phyloP scores from a whole-genome alignment of 1,140 invertebrate species.

The Drosophila melanica region DNA sequence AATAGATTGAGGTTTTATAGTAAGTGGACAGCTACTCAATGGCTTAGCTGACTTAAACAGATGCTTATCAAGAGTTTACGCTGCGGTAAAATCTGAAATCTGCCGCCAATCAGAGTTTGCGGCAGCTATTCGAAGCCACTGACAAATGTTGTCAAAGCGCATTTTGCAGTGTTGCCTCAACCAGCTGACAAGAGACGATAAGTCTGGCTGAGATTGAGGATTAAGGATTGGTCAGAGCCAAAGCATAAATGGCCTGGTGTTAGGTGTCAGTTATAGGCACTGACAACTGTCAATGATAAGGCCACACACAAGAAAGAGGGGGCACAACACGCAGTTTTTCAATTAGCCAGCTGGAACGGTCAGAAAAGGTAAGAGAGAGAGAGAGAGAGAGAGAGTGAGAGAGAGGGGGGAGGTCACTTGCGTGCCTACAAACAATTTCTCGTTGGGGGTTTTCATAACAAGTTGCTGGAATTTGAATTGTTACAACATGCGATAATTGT shows the following conservation, averaged over 20 bases:
- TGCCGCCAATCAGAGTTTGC: slow-evolving; percentile 30
- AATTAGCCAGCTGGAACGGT: slow-evolving; percentile 47
- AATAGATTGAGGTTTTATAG: neutral
- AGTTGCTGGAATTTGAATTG: slow-evolving; percentile 48
- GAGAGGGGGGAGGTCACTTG: slow-evolving; percentile 3
- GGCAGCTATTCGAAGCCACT: slow-evolving; percentile 17
- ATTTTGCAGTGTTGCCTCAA: slow-evolving; percentile 34
- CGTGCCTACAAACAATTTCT: slow-evolving; percentile 50
- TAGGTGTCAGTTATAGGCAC: slow-evolving; percentile 62
- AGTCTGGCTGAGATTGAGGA: slow-evolving; percentile 7
- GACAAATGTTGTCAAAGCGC: slow-evolving; percentile 49
- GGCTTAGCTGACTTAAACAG: slow-evolving; percentile 8
- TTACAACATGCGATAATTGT: slow-evolving; percentile 51
- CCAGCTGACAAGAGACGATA: slow-evolving; percentile 33
- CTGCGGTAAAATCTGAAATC: slow-evolving; percentile 20
- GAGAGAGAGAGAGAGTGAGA: neutral
- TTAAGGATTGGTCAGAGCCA: slow-evolving; percentile 4
- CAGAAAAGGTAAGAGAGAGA: no score
- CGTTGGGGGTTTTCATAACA: slow-evolving; percentile 35
- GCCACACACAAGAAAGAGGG: slow-evolving; percentile 47
- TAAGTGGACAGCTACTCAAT: slow-evolving; percentile 6
- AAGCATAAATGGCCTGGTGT: slow-evolving; percentile 48
- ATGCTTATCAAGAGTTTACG: slow-evolving; percentile 20
- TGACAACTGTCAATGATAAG: slow-evolving; percentile 62
- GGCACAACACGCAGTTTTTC: slow-evolving; percentile 62